These are phyloP conservation scores for Remorina albescens DNA, from an alignment of 2,797 vertebrate genomes.

Conservation along the genomic window DNA sequence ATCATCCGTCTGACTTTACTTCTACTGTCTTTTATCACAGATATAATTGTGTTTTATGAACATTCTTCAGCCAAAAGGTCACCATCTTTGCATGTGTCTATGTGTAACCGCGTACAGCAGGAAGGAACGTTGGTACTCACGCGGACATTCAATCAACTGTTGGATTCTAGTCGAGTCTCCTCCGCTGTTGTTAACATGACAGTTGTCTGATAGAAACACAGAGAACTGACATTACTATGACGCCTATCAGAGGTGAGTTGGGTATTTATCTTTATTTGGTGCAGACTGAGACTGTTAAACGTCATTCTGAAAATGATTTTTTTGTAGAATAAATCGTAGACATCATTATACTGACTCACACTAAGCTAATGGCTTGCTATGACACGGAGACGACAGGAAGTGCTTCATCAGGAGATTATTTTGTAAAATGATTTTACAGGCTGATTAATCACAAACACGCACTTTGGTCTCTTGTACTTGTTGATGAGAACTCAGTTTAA, in stretches of 20 bases:
- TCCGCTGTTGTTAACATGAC: slow-evolving; percentile 97
- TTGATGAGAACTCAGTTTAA: neutral
- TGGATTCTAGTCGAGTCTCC: slow-evolving; percentile 96
- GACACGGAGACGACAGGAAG: neutral
- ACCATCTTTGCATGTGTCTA: too few relatives aligned
- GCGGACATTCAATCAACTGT: slow-evolving; percentile 96
- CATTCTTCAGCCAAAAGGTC: too few relatives aligned
- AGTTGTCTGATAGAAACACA: slow-evolving; percentile 96
- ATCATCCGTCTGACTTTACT: too few relatives aligned
- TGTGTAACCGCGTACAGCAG: too few relatives aligned
- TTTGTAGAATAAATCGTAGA: neutral
- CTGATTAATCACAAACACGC: neutral
- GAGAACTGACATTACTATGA: slow-evolving; percentile 85
- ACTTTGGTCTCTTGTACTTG: neutral
- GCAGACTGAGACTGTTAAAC: neutral
- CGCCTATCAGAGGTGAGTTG: slow-evolving; percentile 27
- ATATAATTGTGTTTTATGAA: too few relatives aligned
- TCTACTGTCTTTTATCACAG: too few relatives aligned
- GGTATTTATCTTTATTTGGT: neutral
- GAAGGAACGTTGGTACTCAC: slow-evolving; percentile 90
- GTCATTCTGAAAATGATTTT: neutral
- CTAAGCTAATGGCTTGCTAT: too few relatives aligned
- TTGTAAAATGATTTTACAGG: neutral
- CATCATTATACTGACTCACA: neutral
- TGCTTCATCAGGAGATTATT: neutral